Base-by-base conservation (phyloP, 2,113 vertebrate species). In the Mastomys natalensis region DNA sequence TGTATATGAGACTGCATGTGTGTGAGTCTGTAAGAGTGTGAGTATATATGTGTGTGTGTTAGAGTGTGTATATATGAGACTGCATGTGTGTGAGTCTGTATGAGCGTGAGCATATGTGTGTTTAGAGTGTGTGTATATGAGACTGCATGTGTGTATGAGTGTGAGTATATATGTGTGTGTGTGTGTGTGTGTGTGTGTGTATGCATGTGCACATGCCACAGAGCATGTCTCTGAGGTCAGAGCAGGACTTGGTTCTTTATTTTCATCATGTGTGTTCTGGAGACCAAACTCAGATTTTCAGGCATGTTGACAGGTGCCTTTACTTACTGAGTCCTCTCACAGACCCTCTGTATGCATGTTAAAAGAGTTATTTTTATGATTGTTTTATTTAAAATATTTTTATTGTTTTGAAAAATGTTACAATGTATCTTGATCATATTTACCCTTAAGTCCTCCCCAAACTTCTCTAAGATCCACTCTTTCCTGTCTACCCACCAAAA, bases 161-260 rank as follows among this genome's bases (percentile, higher is more conserved):
- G n/a, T n/a, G n/a, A n/a, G n/a, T n/a, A 2, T 78, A 15, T 51
- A 12, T 77, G 12, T 43, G 3, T 76, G 2, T 76, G 43, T 8
- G 43, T 1, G 6, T 17, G 6, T 8, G 26, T 22, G 37, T 12
- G 40, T 13, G 9, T 31, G 43, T 1, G 1, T 17, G 45, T 5
- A 9, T 51, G 3, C 8, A 16, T 78, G 13, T 29, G 24, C 34
- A 29, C 19, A 31, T 53, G 48, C 48, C 76, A 78, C 48, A 78
- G 76, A 17, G 29, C 48, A 34, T 78, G 76, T 19, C 16, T 34
- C 48, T 37, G 64, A 77, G 29, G 29, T 78, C 48, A 78, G 76
- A 78, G 29, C 76, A 78, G 48, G 31, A 51, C 31, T 78, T 34
- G 15, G 29, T 53, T 21, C 31, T 53, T 78, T 9, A 51, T 34